Conservation (phyloP, 2,113 vertebrate genomes). For the Colaptes auratus region DNA sequence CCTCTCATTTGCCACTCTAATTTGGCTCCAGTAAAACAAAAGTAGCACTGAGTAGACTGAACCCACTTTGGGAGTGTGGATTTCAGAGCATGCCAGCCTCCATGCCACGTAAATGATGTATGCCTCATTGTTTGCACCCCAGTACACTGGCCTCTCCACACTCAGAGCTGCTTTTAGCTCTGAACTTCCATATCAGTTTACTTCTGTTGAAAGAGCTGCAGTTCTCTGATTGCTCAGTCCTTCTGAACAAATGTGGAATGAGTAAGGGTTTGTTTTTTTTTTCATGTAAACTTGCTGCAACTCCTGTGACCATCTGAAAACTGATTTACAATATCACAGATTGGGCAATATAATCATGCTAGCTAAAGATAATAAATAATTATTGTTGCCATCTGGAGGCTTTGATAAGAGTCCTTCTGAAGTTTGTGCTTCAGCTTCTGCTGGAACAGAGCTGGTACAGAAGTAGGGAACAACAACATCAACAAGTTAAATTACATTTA, state of each 20-base stretch:
- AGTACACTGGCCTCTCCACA: fast-evolving
- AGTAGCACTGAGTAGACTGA: background rate
- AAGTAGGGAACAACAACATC: conserved; percentile 65
- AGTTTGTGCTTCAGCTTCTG: conserved; percentile 38
- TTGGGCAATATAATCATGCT: conserved; percentile 66
- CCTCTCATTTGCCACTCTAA: background rate
- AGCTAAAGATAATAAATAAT: conserved; percentile 79
- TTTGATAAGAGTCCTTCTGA: conserved; percentile 59
- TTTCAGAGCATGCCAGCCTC: background rate
- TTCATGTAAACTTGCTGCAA: conserved; percentile 9
- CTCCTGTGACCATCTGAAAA: conserved; percentile 54
- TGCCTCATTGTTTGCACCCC: background rate
- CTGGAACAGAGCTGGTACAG: conserved; percentile 62
- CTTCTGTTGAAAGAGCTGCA: background rate
- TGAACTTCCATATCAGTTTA: conserved; percentile 6
- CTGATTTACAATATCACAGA: conserved; percentile 75
- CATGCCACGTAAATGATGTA: background rate
- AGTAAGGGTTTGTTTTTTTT: conserved; percentile 3
- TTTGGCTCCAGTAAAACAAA: background rate
- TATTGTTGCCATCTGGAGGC: conserved; percentile 74
- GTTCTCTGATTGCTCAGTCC: background rate
- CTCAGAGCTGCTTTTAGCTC: background rate
- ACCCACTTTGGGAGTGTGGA: background rate
- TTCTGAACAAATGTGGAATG: conserved; percentile 41
- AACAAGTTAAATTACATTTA: conserved; percentile 72